phyloP scores from a whole-genome alignment of 2,113 vertebrate species.

The Platysteira castanea region DNA sequence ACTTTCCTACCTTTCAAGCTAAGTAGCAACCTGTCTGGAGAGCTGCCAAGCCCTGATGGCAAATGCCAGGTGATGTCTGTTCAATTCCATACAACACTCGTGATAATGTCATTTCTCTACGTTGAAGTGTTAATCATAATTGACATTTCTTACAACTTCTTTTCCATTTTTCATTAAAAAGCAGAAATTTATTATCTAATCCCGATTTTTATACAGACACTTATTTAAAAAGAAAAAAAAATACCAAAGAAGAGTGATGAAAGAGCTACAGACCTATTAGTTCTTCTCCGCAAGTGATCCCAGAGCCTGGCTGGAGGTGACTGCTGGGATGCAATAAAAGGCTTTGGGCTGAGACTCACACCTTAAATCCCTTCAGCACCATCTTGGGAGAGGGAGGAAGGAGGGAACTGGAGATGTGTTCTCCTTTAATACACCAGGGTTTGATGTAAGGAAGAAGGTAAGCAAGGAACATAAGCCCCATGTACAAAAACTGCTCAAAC shows the following conservation, averaged over 20 bases:
- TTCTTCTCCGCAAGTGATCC: neutral
- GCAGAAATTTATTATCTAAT: neutral
- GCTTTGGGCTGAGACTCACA: neutral
- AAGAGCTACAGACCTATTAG: neutral
- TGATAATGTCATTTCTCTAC: neutral
- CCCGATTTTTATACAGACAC: neutral
- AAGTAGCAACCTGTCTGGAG: neutral
- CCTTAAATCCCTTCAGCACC: neutral
- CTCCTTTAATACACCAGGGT: neutral
- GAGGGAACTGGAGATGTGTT: neutral
- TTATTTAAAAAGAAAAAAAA: neutral
- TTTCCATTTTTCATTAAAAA: neutral
- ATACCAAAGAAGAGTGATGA: neutral
- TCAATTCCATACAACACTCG: neutral
- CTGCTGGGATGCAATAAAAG: neutral
- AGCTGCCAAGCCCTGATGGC: neutral
- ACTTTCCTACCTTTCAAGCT: neutral
- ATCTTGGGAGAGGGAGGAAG: neutral
- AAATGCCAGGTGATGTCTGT: slow-evolving; percentile 8
- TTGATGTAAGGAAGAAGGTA: neutral
- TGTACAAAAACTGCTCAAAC: neutral
- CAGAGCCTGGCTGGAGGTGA: neutral
- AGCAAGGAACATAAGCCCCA: neutral
- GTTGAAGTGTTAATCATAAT: slow-evolving; percentile 19
- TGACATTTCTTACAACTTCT: neutral